phyloP scores from a whole-genome alignment of 2,888 invertebrate species.

The Tromatobia lineatoria region DNA sequence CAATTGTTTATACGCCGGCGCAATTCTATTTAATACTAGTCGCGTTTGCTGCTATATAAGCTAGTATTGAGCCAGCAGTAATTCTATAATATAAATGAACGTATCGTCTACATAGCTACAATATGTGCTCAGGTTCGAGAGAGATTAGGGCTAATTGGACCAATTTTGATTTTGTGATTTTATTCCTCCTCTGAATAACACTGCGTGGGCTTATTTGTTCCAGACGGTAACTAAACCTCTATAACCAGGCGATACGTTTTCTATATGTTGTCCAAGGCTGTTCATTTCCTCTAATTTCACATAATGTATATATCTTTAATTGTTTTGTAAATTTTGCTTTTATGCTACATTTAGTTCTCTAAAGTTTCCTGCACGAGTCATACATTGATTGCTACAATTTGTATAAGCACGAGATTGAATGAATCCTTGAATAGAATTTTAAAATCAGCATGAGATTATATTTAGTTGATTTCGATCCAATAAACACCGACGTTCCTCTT shows the following conservation, averaged over 20 bases:
- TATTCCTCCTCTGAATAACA: background rate
- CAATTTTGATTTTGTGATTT: background rate
- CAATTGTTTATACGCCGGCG: constrained; percentile 84
- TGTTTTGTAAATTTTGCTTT: background rate
- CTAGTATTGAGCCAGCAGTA: constrained; percentile 4
- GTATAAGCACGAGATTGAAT: background rate
- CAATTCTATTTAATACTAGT: constrained; percentile 82
- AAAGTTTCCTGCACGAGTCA: background rate
- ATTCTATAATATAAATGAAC: background rate
- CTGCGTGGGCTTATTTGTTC: no score
- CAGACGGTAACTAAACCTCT: no score
- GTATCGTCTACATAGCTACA: background rate
- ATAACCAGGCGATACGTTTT: no score
- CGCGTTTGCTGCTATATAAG: constrained; percentile 69
- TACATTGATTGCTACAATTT: background rate
- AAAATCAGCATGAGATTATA: background rate
- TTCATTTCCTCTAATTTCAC: no score
- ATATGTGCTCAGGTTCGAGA: background rate
- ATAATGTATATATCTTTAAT: no score
- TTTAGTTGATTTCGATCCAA: background rate
- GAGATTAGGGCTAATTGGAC: background rate
- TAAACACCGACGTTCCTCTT: background rate
- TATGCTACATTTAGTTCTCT: background rate
- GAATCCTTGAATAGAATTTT: background rate
- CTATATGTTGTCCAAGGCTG: no score